These are phyloP conservation scores for Panulirus ornatus DNA, from an alignment of 1,140 invertebrate species.

Conservation along the genomic window DNA sequence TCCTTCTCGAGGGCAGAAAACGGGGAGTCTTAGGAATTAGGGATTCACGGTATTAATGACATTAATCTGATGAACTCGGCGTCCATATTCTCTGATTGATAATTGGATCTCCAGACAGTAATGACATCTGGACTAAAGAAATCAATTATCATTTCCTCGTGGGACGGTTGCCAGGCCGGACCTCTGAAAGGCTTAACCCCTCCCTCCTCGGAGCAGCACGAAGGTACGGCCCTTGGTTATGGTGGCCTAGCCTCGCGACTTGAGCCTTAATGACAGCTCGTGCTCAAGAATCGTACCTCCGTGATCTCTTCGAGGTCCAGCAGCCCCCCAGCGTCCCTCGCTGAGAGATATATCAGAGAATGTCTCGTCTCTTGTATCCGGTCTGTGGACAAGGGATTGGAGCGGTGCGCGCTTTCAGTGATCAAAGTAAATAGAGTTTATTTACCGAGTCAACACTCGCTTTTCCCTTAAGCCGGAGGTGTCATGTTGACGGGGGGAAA, in stretches of 20 bases:
- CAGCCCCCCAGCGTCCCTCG: too few species aligned
- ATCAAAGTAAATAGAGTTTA: neutral
- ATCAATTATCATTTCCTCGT: constrained; percentile 28
- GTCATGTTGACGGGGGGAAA: neutral
- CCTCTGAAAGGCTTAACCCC: neutral
- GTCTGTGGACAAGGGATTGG: neutral
- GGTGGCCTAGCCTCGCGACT: too few species aligned
- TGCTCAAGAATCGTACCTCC: too few species aligned
- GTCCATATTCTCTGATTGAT: constrained; percentile 36
- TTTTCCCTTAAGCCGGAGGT: neutral
- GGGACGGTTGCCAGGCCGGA: constrained; percentile 6
- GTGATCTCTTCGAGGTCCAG: too few species aligned
- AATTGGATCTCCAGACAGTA: constrained; percentile 28
- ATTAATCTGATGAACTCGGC: neutral
- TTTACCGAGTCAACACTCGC: neutral
- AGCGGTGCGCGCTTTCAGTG: neutral
- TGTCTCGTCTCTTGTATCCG: neutral
- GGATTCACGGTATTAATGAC: neutral
- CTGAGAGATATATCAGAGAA: neutral
- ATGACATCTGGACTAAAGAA: constrained; percentile 34
- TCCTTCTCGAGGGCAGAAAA: neutral
- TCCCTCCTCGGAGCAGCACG: too few species aligned
- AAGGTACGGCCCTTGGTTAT: too few species aligned
- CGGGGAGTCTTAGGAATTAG: neutral
- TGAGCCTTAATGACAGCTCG: too few species aligned